A percentile compares a stretch with the other conserved stretches of the same genome.
phyloP scores from a whole-genome alignment of 2,888 invertebrate genomes.

The Drosophila demipolita region DNA sequence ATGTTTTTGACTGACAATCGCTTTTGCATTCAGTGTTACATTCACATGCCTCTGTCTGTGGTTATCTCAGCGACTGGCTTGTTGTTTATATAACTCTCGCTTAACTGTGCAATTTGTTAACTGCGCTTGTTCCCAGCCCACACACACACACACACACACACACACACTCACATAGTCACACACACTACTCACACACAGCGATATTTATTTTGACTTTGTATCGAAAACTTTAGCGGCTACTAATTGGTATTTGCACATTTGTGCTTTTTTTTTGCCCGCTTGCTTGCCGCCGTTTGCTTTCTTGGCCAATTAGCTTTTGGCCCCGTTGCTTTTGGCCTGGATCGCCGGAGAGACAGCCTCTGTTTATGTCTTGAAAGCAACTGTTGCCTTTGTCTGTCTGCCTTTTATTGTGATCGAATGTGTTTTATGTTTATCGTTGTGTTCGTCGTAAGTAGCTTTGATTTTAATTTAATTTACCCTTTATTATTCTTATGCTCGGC shows the following conservation, averaged over 20 bases:
- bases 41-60: slow-evolving; percentile 42
- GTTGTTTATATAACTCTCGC: slow-evolving; percentile 60
- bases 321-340: slow-evolving; percentile 65
- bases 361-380: slow-evolving; percentile 7
- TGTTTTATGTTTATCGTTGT: slow-evolving; percentile 27
- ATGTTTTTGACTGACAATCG: slow-evolving; percentile 17
- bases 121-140: slow-evolving; percentile 42
- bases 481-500: slow-evolving; percentile 40
- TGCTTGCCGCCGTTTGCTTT: slow-evolving; percentile 53
- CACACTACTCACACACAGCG: background rate
- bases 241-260: slow-evolving; percentile 64
- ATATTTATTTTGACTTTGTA: slow-evolving; percentile 31
- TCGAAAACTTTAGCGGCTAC: slow-evolving; percentile 43
- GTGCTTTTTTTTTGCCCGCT: slow-evolving; percentile 44
- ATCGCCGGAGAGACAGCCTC: slow-evolving; percentile 33
- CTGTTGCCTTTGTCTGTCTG: slow-evolving; percentile 37
- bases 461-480: slow-evolving; percentile 52
- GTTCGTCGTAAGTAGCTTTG: slow-evolving; percentile 60
- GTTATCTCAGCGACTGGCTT: slow-evolving; percentile 31
- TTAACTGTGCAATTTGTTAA: slow-evolving; percentile 63
- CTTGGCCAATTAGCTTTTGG: slow-evolving; percentile 60
- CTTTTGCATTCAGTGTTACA: slow-evolving; percentile 21
- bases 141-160: slow-evolving; percentile 21
- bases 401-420: slow-evolving; percentile 17
- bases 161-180: background rate